phyloP scores from a whole-genome alignment of 2,113 vertebrate genomes.

The Nyctibius bracteatus region DNA sequence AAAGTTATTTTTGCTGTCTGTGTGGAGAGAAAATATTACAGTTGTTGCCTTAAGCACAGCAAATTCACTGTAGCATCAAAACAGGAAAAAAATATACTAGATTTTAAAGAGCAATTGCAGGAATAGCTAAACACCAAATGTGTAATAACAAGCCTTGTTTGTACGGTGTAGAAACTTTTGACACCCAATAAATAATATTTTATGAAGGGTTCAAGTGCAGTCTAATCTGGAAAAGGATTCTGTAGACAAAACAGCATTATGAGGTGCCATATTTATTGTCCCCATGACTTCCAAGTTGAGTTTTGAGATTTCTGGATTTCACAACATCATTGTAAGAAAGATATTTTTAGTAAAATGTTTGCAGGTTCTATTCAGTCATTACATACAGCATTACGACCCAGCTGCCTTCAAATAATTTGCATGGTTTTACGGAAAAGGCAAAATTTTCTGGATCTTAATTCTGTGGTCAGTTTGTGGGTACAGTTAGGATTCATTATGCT shows the following conservation, averaged over 20 bases:
- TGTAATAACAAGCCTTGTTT: neutral
- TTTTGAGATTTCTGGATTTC: slow-evolving; percentile 28
- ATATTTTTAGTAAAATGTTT: neutral
- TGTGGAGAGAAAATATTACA: neutral
- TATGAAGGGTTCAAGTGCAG: neutral
- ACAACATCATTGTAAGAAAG: neutral
- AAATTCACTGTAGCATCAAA: neutral
- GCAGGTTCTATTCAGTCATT: neutral
- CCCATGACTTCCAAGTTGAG: neutral
- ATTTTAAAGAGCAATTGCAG: neutral
- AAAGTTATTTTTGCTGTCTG: neutral
- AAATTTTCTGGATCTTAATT: neutral
- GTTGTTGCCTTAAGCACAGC: neutral
- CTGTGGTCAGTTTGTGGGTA: neutral
- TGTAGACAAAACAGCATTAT: neutral
- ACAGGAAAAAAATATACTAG: neutral
- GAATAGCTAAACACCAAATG: neutral
- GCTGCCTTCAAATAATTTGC: neutral
- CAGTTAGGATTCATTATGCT: neutral
- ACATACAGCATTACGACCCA: neutral
- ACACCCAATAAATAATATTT: neutral
- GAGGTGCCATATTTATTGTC: slow-evolving; percentile 31
- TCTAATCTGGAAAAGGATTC: neutral
- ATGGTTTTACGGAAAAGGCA: neutral
- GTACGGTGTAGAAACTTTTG: neutral